Conservation (phyloP, 2,113 vertebrate genomes). For the Lathamus discolor region DNA sequence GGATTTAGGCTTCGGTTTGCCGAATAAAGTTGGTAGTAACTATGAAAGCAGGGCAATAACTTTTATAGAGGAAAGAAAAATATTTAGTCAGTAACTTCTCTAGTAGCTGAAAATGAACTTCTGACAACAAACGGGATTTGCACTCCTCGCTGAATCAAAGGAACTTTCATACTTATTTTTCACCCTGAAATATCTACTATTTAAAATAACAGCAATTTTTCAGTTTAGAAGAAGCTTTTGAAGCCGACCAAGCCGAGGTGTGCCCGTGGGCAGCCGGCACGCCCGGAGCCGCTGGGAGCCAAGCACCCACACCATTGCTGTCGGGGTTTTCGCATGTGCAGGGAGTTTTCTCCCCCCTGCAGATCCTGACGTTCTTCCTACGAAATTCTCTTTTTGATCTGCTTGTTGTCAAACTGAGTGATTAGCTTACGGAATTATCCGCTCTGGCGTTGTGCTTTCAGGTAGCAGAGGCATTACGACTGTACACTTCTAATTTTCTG, state of each 20-base stretch:
- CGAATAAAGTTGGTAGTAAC: not conserved
- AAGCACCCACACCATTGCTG: not conserved
- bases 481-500: not conserved
- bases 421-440: not conserved
- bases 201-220: not conserved
- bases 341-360: not conserved
- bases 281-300: not conserved
- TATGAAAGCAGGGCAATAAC: not conserved
- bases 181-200: not conserved
- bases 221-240: not conserved
- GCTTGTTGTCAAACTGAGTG: not conserved
- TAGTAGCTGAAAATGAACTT: not conserved
- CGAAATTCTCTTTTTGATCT: not conserved
- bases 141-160: not conserved
- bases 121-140: not conserved
- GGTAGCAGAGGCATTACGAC: not conserved
- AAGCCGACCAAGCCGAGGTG: not conserved
- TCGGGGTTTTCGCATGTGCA: not conserved
- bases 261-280: not conserved
- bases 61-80: slow-evolving; percentile 31
- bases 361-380: not conserved
- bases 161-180: not conserved
- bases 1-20: not conserved
- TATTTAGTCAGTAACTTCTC: not conserved
- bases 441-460: not conserved